Percentiles rank a stretch among this genome's conserved stretches.
These are phyloP conservation scores for Pluvialis apricaria DNA, from an alignment of 2,113 vertebrate species.

Conservation along the genomic window DNA sequence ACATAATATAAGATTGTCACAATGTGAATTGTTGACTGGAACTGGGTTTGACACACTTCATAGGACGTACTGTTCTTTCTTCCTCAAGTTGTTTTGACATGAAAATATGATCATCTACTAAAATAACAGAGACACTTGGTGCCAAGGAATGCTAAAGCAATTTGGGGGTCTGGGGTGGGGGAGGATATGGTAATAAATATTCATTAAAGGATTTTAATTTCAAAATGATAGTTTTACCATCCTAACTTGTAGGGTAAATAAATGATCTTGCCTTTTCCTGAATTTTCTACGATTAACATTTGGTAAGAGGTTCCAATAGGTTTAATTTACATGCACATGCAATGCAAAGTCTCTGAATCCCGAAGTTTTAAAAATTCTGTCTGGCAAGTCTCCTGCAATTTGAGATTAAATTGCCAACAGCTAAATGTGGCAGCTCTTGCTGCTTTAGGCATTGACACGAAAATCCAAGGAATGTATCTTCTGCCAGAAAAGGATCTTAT, in stretches of 20 bases:
- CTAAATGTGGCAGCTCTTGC: not conserved
- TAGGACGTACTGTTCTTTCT: slow-evolving; percentile 47
- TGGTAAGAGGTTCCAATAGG: not conserved
- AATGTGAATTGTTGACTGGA: slow-evolving; percentile 36
- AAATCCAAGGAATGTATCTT: slow-evolving; percentile 4
- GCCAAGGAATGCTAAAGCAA: slow-evolving; percentile 68
- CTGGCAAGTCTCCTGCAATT: not conserved
- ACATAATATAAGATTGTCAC: not conserved
- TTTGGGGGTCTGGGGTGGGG: not conserved
- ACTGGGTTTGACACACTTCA: not conserved
- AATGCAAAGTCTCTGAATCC: not conserved
- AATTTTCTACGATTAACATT: slow-evolving; percentile 19
- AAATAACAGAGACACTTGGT: slow-evolving; percentile 41
- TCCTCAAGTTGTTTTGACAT: slow-evolving; percentile 65
- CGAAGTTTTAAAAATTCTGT: not conserved
- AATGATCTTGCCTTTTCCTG: not conserved
- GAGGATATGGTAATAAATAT: slow-evolving; percentile 29
- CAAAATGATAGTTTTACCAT: slow-evolving; percentile 55
- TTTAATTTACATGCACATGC: not conserved
- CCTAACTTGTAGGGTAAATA: not conserved
- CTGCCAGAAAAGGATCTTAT: slow-evolving; percentile 42
- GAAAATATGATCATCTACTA: slow-evolving; percentile 54
- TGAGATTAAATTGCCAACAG: not conserved
- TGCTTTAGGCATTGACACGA: slow-evolving; percentile 14
- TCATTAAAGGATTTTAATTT: slow-evolving; percentile 63